These are phyloP conservation scores for Naja naja DNA, from an alignment of 2,113 vertebrate species.

Conservation along the genomic window DNA sequence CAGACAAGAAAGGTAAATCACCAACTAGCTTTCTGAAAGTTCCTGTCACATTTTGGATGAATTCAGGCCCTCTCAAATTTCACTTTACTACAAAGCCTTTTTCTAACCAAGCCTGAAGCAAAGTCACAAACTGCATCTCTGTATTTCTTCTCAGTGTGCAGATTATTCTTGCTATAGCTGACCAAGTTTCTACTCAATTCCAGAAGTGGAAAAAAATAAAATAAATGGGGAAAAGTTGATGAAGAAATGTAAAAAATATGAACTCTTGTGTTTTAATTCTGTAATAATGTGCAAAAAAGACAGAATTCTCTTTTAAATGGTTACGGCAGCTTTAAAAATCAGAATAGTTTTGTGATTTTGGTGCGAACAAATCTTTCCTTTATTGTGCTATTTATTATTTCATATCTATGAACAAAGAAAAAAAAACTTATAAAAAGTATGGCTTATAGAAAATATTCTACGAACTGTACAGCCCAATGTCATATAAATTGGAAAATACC, in stretches of 20 bases:
- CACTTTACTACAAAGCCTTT: neutral
- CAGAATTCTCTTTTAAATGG: conserved; percentile 18
- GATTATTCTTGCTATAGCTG: neutral
- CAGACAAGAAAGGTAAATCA: neutral
- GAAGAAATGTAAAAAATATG: conserved; percentile 29
- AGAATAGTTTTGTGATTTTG: conserved; percentile 19
- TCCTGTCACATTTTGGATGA: neutral
- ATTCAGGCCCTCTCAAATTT: neutral
- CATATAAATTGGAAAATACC: neutral
- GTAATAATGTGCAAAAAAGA: neutral
- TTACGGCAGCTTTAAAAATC: conserved; percentile 18
- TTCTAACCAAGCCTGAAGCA: neutral
- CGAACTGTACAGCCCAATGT: neutral
- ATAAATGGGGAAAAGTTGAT: conserved; percentile 8
- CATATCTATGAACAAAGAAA: conserved; percentile 27
- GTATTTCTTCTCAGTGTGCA: neutral
- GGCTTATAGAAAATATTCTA: neutral
- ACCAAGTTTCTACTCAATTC: conserved; percentile 22
- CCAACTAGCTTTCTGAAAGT: conserved; percentile 10
- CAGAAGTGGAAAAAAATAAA: conserved; percentile 47
- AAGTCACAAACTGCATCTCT: neutral
- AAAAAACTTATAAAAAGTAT: neutral
- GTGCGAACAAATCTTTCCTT: conserved; percentile 27
- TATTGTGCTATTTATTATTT: conserved; percentile 24
- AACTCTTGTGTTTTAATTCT: conserved; percentile 17